phyloP scores from a whole-genome alignment of 1,140 invertebrate species.

The Eufriesea mexicana region DNA sequence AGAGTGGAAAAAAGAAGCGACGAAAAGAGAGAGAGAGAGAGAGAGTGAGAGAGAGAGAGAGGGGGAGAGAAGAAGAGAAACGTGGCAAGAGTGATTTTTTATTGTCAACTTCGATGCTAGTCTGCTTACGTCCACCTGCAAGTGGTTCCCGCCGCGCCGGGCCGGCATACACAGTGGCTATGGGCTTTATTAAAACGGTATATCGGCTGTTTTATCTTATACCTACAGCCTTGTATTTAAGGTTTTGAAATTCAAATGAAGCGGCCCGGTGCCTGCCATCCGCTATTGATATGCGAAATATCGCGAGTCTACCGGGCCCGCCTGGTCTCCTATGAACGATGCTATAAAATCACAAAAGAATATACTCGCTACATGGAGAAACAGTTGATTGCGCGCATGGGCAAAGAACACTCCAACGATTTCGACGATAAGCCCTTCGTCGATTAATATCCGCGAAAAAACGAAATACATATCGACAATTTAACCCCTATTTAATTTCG shows the following conservation, averaged over 20 bases:
- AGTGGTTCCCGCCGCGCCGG: conserved; percentile 58
- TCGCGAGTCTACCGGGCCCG: conserved; percentile 56
- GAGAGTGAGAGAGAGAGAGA: background rate
- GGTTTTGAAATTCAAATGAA: conserved; percentile 78
- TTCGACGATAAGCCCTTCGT: background rate
- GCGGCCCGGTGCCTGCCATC: conserved; percentile 66
- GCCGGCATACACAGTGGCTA: conserved; percentile 33
- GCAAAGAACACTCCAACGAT: background rate
- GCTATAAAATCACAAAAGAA: conserved; percentile 67
- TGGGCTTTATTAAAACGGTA: conserved; percentile 76
- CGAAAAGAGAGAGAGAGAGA: too few relatives aligned
- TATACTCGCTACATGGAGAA: conserved; percentile 42
- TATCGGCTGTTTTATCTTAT: conserved; percentile 76
- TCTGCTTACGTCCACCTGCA: conserved; percentile 70
- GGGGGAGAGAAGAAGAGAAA: background rate
- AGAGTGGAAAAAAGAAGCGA: background rate
- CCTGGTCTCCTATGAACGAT: conserved; percentile 59
- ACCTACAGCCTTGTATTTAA: conserved; percentile 74
- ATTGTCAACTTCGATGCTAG: conserved; percentile 60
- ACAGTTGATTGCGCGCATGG: conserved; percentile 35
- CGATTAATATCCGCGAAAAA: background rate
- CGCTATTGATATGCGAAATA: conserved; percentile 76
- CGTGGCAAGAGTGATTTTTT: conserved; percentile 60
- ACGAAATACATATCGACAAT: background rate
- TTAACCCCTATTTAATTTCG: background rate